A percentile compares a stretch with the other conserved stretches of the same genome.
These are phyloP conservation scores for Gasterosteus aculeatus DNA, from an alignment of 2,113 vertebrate genomes.

Conservation along the genomic window DNA sequence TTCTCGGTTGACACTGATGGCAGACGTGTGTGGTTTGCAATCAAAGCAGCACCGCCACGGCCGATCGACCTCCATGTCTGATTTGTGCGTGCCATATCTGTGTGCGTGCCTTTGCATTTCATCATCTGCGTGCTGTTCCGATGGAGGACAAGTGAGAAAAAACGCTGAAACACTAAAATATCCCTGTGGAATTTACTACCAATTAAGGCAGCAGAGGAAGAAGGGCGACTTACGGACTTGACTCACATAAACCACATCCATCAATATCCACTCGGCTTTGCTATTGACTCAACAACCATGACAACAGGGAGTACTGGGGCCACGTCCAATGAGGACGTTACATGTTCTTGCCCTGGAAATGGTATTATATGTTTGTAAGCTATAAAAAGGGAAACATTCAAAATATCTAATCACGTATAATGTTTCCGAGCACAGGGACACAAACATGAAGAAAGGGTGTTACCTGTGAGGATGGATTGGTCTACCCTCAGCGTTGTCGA, in stretches of 20 bases:
- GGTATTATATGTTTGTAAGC: not conserved
- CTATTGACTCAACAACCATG: constrained; percentile 19
- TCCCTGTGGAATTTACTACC: constrained; percentile 70
- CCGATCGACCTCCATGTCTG: constrained; percentile 37
- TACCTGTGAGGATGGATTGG: constrained; percentile 98
- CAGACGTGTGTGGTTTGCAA: constrained; percentile 32
- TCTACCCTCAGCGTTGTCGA: constrained; percentile 97
- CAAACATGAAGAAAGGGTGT: constrained; percentile 29
- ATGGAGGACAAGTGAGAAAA: constrained; percentile 49
- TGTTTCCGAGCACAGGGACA: not conserved
- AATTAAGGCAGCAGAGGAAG: constrained; percentile 79
- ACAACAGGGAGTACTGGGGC: constrained; percentile 21
- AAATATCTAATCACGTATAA: not conserved
- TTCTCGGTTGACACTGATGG: constrained; percentile 32
- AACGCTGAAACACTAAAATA: constrained; percentile 69
- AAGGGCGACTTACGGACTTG: constrained; percentile 52
- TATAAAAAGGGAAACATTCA: not conserved
- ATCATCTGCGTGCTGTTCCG: constrained; percentile 46
- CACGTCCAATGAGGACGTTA: not conserved
- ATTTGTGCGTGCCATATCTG: constrained; percentile 9
- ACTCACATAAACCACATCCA: constrained; percentile 59
- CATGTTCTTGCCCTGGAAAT: not conserved
- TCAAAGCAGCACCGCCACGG: constrained; percentile 7
- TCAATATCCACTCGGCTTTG: constrained; percentile 19
- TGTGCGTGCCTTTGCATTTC: constrained; percentile 13